These are phyloP conservation scores for Dipodomys spectabilis DNA, from an alignment of 2,113 vertebrate species.

Conservation along the genomic window DNA sequence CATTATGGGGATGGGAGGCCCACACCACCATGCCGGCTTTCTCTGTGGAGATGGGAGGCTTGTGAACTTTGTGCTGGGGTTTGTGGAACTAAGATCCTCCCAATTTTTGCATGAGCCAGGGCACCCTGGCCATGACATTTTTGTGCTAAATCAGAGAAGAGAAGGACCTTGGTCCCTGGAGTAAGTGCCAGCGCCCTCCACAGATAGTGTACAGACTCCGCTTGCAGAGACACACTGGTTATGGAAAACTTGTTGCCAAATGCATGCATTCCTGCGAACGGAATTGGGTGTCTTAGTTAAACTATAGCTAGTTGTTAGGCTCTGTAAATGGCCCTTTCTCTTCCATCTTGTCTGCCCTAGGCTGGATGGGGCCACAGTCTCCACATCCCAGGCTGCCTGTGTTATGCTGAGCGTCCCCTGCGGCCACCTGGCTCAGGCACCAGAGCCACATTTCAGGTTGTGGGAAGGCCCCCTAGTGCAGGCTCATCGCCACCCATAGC, in stretches of 20 bases:
- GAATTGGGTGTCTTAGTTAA: neutral
- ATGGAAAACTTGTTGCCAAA: neutral
- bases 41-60: too few relatives aligned
- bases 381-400: fast-evolving
- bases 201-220: fast-evolving
- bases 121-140: too few relatives aligned
- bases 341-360: too few relatives aligned
- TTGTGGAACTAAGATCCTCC: too few relatives aligned
- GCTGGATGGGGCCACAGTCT: neutral
- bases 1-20: too few relatives aligned
- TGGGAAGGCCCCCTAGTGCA: neutral
- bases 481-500: neutral
- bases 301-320: neutral
- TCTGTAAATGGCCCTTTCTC: neutral
- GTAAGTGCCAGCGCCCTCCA: fast-evolving
- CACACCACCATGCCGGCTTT: too few relatives aligned
- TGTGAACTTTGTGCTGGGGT: too few relatives aligned
- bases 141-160: neutral
- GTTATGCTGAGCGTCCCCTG: too few relatives aligned
- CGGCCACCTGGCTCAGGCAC: too few relatives aligned
- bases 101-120: too few relatives aligned
- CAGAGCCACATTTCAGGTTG: neutral
- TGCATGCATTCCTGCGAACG: neutral
- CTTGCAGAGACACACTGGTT: neutral
- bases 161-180: neutral